Evolutionary conservation across 2,888 invertebrate species (phyloP), one percentile per base, ranked within the genome.

Genomic region (Dendrolimus pini): DNA sequence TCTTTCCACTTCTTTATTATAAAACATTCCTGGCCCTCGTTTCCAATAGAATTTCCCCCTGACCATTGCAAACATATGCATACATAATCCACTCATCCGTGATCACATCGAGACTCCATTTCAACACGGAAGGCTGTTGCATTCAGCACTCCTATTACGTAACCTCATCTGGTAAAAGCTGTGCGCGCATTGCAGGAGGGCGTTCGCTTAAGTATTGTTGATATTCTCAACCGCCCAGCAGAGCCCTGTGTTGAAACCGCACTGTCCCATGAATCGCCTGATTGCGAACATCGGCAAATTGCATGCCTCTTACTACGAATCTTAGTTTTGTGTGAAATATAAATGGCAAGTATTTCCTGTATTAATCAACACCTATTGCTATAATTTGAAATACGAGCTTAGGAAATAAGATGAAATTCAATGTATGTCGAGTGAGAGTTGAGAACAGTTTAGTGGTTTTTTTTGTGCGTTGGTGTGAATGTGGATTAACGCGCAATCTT

Each of bases 101-200:
- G 72, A 65, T 66, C 68, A 75, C 76, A 78, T 81, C 75, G 72
- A 70, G 74, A 79, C 75, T 77, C 77, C 66, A 72, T 80, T 77
- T 70, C 70, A 65, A 70, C 66, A 67, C 67, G 61, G 68, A 69
- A 69, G 66, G 68, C 71, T 70, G 71, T 72, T 78, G 76, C 77
- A 78, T 78, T 77, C 69, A 78, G 69, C 74, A 72, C 72, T 80
- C 67, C 79, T 75, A 74, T 83, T 81, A 77, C 78, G 73, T 75
- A 82, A 83, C 71, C 83, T 89, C 86, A 88, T 88, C 80, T 81
- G 73, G 81, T 77, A 82, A 86, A 84, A 85, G 85, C 79, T 78
- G 73, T 77, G 69, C 65, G 69, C 66, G 70, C 72, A 71, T 75
- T 70, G 75, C 74, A 75, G 65, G 76, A 67, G 75, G 74, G 75